These are phyloP conservation scores for Ariopsis seemanni DNA, from an alignment of 2,113 vertebrate genomes.

Conservation along the genomic window DNA sequence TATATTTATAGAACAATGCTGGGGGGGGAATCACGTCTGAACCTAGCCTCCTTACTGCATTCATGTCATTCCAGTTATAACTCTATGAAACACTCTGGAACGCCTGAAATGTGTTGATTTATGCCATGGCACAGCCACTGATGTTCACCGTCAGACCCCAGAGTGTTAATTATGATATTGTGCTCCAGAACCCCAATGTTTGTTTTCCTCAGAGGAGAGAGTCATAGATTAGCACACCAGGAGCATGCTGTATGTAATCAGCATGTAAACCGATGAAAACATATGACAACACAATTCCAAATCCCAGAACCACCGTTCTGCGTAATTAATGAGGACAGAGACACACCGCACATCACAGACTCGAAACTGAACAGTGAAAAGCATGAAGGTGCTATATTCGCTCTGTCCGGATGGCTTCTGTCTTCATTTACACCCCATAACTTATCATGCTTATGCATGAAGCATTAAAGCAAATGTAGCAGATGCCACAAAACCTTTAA, in stretches of 20 bases:
- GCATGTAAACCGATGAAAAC: not conserved
- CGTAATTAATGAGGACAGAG: not conserved
- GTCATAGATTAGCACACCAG: slow-evolving; percentile 29
- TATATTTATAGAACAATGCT: not conserved
- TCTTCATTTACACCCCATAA: slow-evolving; percentile 5
- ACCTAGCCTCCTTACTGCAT: not conserved
- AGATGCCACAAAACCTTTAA: slow-evolving; percentile 5
- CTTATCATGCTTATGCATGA: not conserved
- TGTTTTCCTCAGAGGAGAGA: slow-evolving; percentile 35
- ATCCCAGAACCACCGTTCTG: not conserved
- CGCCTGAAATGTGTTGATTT: not conserved
- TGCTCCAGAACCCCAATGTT: slow-evolving; percentile 15
- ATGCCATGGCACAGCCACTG: not conserved
- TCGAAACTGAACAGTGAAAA: not conserved
- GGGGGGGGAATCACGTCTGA: not conserved
- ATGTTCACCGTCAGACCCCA: not conserved
- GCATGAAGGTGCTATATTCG: slow-evolving; percentile 3
- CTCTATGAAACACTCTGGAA: not conserved
- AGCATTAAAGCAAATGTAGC: slow-evolving; percentile 21
- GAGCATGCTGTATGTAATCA: slow-evolving; percentile 10
- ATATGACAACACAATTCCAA: slow-evolving; percentile 2
- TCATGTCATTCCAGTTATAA: not conserved
- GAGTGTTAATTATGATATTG: slow-evolving; percentile 19
- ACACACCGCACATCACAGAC: not conserved
- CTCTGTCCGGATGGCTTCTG: not conserved